Evolutionary conservation across 64 coral and sea anemone species (phyloP), one percentile per base, ranked within the genome.

Genomic region (Montipora cactus): DNA sequence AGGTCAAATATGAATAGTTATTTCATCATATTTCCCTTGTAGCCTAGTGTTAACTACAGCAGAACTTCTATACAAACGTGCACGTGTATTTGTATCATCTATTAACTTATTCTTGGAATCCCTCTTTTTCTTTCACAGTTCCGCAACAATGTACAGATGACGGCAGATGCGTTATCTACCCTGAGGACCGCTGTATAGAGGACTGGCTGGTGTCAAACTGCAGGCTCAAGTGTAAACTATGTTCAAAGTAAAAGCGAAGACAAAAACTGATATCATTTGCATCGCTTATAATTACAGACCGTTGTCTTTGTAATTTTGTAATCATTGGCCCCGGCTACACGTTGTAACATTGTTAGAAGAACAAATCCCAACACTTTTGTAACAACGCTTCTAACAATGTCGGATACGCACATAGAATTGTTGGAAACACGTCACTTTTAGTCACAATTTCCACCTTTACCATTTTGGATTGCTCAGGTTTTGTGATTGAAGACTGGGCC

Each of bases 131-230:
- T 67, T 28, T 16, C 50, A n/a, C 84, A 81, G 92, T 68, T 5
- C 49, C 49, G 58, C 75, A 93, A 80, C 3, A 67, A 7, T 93
- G 84, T 8, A 49, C 48, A 15, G 84, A 93, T 16, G 84, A 93
- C 8, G 48, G n/a, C 14, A 18, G 44, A 5, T 93, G 92, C 49
- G 15, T 37, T 22, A 55, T 87, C n/a, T 93, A 93, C 74, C 75
- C 82, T 48, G 78, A 79, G 23, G 23, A 81, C 62, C 85, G 61
- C 74, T 93, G 92, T 47, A 59, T 21, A 51, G 74, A 93, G 47
- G 18, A 37, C 18, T 93, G 92, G 92, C 20, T 93, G 12, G 55
- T 78, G 92, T 80, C 23, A 7, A 78, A 93, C 92, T 93, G 92
- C 84, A 88, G 77, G 76, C 75, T 48, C 45, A 93, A 79, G 92